Evolutionary conservation across 2,888 invertebrate species (phyloP).

Genomic region (Rhagophthalmus giganteus): DNA sequence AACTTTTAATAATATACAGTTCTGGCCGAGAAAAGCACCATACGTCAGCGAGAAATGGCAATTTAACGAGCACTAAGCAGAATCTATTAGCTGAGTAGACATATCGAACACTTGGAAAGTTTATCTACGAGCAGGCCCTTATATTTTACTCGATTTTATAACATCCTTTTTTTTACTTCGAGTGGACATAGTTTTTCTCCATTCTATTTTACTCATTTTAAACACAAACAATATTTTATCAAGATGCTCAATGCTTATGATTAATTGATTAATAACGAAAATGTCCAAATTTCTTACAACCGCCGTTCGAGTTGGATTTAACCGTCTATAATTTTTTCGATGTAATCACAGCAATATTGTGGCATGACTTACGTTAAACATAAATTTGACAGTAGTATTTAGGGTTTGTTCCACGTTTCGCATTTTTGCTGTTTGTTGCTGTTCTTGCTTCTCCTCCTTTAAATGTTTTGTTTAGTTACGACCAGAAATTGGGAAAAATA

Average conservation of each 20-base stretch:
- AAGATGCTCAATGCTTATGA: too few relatives aligned
- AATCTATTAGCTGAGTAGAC: constrained; percentile 45
- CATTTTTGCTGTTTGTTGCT: too few relatives aligned
- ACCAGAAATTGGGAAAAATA: constrained; percentile 8
- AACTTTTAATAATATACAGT: constrained; percentile 39
- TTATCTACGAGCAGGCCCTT: constrained; percentile 25
- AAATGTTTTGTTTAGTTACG: constrained; percentile 9
- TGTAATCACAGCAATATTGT: too few relatives aligned
- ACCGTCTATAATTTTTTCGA: too few relatives aligned
- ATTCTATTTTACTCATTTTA: constrained; percentile 9
- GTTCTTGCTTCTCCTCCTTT: too few relatives aligned
- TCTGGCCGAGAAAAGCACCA: constrained; percentile 35
- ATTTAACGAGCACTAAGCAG: constrained; percentile 44
- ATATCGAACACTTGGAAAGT: constrained; percentile 33
- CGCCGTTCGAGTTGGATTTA: too few relatives aligned
- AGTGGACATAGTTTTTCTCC: constrained; percentile 15
- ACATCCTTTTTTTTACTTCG: constrained; percentile 11
- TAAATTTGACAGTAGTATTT: too few relatives aligned
- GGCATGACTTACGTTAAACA: too few relatives aligned
- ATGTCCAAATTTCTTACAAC: too few relatives aligned
- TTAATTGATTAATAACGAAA: too few relatives aligned
- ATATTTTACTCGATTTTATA: constrained; percentile 24
- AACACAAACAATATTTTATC: background rate
- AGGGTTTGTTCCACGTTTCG: too few relatives aligned
- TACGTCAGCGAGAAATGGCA: constrained; percentile 43